These are phyloP conservation scores for Lagodon rhomboides DNA, from an alignment of 2,797 vertebrate species.

Conservation along the genomic window DNA sequence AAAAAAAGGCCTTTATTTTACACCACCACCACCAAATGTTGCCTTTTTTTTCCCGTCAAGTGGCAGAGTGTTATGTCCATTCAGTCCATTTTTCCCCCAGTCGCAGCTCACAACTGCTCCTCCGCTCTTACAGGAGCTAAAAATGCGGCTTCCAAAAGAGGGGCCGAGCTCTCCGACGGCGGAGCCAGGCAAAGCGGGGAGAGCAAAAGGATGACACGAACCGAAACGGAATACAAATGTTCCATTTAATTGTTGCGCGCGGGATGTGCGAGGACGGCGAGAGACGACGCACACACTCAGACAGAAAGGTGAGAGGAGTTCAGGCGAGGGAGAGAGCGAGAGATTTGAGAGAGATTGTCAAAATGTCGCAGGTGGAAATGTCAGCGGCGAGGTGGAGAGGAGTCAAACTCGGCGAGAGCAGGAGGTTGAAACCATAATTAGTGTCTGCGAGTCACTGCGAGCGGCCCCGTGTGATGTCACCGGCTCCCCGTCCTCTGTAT, in stretches of 20 bases:
- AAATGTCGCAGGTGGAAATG: conserved; percentile 80
- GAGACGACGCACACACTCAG: background rate
- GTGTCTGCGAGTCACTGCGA: conserved; percentile 66
- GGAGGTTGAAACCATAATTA: conserved; percentile 78
- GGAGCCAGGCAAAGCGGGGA: background rate
- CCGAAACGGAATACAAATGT: conserved; percentile 12
- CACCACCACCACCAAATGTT: background rate
- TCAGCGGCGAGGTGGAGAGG: conserved; percentile 74
- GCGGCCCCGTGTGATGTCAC: conserved; percentile 73
- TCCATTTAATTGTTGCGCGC: conserved; percentile 12
- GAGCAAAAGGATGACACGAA: background rate
- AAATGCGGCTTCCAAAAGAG: conserved; percentile 6
- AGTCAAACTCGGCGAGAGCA: conserved; percentile 74
- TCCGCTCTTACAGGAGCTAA: conserved; percentile 14
- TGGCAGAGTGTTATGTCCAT: conserved; percentile 10
- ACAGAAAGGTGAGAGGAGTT: conserved; percentile 53
- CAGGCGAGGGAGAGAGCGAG: conserved; percentile 50
- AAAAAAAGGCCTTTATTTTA: conserved; percentile 11
- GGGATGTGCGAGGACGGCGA: conserved; percentile 1
- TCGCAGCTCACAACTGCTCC: conserved; percentile 15
- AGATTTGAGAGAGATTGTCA: conserved; percentile 76
- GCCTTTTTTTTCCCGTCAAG: conserved; percentile 34
- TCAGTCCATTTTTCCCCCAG: conserved; percentile 21
- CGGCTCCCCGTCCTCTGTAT: conserved; percentile 56
- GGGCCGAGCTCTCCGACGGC: too few species aligned